These are phyloP conservation scores for Ondatra zibethicus DNA, from an alignment of 2,113 vertebrate species.

Conservation along the genomic window DNA sequence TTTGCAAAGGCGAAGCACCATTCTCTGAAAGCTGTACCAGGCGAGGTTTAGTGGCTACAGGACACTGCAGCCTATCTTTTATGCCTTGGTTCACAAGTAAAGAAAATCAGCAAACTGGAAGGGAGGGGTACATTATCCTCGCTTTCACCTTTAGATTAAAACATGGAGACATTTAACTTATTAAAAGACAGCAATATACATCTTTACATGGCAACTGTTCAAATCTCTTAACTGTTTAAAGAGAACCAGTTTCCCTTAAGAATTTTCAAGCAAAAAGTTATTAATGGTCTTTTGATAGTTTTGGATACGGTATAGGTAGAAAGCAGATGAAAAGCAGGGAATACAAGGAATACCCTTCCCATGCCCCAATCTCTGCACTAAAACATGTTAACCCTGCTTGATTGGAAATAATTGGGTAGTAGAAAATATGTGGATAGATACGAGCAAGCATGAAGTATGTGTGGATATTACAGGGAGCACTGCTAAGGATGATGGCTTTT, in stretches of 20 bases:
- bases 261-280: neutral
- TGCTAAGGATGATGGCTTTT: neutral
- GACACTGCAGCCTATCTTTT: neutral
- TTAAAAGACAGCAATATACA: neutral
- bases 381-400: neutral
- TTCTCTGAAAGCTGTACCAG: slow-evolving; percentile 20
- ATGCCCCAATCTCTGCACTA: neutral
- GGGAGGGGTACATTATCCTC: neutral
- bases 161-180: neutral
- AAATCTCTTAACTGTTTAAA: neutral
- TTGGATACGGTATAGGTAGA: neutral
- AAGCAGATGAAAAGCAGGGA: neutral
- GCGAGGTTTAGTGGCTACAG: neutral
- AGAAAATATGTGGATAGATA: neutral
- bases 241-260: neutral
- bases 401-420: neutral
- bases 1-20: slow-evolving; percentile 31
- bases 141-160: slow-evolving; percentile 14
- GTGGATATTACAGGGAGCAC: neutral
- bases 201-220: neutral
- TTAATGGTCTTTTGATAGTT: slow-evolving; percentile 7
- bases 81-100: slow-evolving; percentile 5
- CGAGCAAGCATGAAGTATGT: neutral
- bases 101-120: neutral
- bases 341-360: neutral